A percentile compares a stretch with the other conserved stretches of the same genome.
These are phyloP conservation scores for Leptoclinus maculatus DNA, from an alignment of 2,797 vertebrate species.

Conservation along the genomic window DNA sequence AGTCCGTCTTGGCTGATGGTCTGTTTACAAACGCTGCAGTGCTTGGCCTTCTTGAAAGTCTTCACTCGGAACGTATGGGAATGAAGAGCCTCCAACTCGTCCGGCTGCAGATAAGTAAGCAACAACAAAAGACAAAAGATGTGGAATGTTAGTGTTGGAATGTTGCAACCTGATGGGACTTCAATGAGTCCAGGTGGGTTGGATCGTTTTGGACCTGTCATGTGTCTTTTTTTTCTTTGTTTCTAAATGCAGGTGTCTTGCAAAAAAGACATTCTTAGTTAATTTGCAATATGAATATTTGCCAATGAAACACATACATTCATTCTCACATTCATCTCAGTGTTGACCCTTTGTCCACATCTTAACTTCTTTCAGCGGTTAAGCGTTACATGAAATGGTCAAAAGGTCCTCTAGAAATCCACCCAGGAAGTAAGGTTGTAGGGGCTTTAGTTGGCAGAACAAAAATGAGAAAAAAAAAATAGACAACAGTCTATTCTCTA, in stretches of 20 bases:
- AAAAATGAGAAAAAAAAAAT: slow-evolving; percentile 11
- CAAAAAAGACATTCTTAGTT: background rate
- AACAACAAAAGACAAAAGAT: slow-evolving; percentile 33
- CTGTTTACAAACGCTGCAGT: slow-evolving; percentile 93
- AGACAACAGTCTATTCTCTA: background rate
- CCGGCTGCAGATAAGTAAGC: slow-evolving; percentile 83
- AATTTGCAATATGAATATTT: background rate
- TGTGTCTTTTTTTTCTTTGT: background rate
- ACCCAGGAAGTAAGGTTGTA: background rate
- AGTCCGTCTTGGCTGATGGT: slow-evolving; percentile 92
- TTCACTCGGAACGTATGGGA: slow-evolving; percentile 94
- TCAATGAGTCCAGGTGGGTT: slow-evolving; percentile 12
- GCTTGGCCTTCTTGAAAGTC: slow-evolving; percentile 95
- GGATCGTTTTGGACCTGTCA: background rate
- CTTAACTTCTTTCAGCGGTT: background rate
- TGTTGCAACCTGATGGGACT: background rate
- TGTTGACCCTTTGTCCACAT: background rate
- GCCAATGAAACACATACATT: background rate
- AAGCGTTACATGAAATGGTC: background rate
- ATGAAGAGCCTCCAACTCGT: slow-evolving; percentile 91
- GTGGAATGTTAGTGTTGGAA: slow-evolving; percentile 26
- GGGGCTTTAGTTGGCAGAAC: background rate
- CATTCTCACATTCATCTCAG: background rate
- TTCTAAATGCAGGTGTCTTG: background rate
- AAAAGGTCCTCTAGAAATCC: background rate